Conservation (phyloP, 2,113 vertebrate genomes). For the Seriola aureovittata region DNA sequence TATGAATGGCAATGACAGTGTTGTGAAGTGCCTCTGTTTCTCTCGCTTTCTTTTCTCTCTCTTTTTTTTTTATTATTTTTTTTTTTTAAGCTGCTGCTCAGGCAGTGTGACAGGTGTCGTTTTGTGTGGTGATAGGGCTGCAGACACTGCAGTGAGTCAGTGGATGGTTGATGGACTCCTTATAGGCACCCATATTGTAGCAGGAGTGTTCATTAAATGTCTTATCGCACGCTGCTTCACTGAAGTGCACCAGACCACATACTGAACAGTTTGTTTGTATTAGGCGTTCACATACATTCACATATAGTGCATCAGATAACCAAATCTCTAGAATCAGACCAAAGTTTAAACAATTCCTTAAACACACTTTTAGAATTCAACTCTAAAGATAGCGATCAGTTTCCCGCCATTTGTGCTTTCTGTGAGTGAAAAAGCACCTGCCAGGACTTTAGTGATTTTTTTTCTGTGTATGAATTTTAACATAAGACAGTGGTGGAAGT, state of each 20-base stretch:
- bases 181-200: conserved; percentile 27
- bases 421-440: background rate
- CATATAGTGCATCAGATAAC: background rate
- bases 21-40: conserved; percentile 97
- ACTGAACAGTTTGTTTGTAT: conserved; percentile 45
- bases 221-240: conserved; percentile 31
- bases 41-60: conserved; percentile 72
- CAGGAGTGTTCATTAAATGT: conserved; percentile 46
- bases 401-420: background rate
- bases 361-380: background rate
- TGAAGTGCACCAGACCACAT: conserved; percentile 23
- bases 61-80: background rate
- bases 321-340: background rate
- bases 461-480: conserved; percentile 6
- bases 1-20: conserved; percentile 99
- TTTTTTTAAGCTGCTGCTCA: conserved; percentile 74
- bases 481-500: background rate
- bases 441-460: conserved; percentile 12
- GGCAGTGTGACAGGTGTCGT: conserved; percentile 83
- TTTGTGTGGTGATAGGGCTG: conserved; percentile 62
- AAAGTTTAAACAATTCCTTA: background rate
- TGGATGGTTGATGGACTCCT: conserved; percentile 53
- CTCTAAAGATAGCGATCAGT: background rate
- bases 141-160: conserved; percentile 51
- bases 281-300: conserved; percentile 16